Conservation (phyloP, 2,888 invertebrate species). For the Acholoe squamosa region DNA sequence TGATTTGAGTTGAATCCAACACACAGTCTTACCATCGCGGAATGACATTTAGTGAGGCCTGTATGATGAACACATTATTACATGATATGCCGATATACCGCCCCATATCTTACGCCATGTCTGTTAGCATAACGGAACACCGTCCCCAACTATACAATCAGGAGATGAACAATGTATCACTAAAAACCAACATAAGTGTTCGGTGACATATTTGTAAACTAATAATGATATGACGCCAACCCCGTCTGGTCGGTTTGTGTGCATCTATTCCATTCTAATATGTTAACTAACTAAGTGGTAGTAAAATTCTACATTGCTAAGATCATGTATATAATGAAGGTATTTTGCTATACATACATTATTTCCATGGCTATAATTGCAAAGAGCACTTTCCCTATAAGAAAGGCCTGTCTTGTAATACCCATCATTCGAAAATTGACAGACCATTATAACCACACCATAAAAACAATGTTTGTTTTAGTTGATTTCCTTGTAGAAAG, state of each 20-base stretch:
- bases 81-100: slow-evolving; percentile 27
- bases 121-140: neutral
- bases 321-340: neutral
- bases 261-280: neutral
- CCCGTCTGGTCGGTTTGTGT: neutral
- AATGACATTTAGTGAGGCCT: neutral
- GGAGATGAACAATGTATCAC: slow-evolving; percentile 1
- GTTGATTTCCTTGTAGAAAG: neutral
- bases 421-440: slow-evolving; percentile 12
- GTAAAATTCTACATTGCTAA: slow-evolving; percentile 52
- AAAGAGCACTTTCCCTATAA: neutral
- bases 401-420: neutral
- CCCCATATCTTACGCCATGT: neutral
- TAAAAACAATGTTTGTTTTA: neutral
- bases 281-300: slow-evolving; percentile 48
- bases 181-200: neutral
- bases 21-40: neutral
- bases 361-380: neutral
- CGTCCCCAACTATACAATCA: neutral
- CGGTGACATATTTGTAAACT: neutral
- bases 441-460: neutral
- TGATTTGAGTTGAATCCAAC: too few species aligned
- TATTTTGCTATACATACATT: slow-evolving; percentile 35
- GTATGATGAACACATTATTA: neutral
- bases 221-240: neutral